Evolutionary conservation across 2,888 invertebrate genomes (phyloP).

Genomic region (Graphium colonna): DNA sequence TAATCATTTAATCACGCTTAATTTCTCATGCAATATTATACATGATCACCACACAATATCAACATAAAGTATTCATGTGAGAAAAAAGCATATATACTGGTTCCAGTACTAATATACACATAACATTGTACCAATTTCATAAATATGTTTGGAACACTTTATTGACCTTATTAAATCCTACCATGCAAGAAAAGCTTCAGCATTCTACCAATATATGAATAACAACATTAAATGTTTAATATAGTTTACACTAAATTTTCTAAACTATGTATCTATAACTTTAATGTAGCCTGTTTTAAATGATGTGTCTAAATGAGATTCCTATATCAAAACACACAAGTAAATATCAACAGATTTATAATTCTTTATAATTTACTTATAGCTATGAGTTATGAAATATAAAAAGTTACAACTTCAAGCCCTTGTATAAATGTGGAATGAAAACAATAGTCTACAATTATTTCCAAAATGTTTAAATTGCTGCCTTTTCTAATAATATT

Average conservation of each 20-base stretch:
- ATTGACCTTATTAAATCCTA: constrained; percentile 61
- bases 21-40: constrained; percentile 56
- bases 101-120: constrained; percentile 64
- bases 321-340: constrained; percentile 35
- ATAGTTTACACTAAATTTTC: constrained; percentile 51
- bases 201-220: constrained; percentile 62
- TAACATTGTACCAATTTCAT: constrained; percentile 55
- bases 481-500: constrained; percentile 3
- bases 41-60: constrained; percentile 54
- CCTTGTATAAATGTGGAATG: constrained; percentile 13
- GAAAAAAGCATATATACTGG: constrained; percentile 52
- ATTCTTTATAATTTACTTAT: constrained; percentile 24
- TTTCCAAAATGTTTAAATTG: not conserved
- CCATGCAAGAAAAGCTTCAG: constrained; percentile 68
- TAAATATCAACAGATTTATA: constrained; percentile 27
- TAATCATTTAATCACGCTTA: constrained; percentile 48
- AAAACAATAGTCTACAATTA: constrained; percentile 11
- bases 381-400: constrained; percentile 20
- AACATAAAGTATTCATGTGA: constrained; percentile 44
- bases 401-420: constrained; percentile 11
- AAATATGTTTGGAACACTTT: constrained; percentile 54
- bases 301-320: constrained; percentile 51
- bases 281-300: constrained; percentile 39
- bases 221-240: constrained; percentile 63
- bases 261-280: constrained; percentile 43